Conservation (phyloP, 2,113 vertebrate genomes). For the Anoplopoma fimbria region DNA sequence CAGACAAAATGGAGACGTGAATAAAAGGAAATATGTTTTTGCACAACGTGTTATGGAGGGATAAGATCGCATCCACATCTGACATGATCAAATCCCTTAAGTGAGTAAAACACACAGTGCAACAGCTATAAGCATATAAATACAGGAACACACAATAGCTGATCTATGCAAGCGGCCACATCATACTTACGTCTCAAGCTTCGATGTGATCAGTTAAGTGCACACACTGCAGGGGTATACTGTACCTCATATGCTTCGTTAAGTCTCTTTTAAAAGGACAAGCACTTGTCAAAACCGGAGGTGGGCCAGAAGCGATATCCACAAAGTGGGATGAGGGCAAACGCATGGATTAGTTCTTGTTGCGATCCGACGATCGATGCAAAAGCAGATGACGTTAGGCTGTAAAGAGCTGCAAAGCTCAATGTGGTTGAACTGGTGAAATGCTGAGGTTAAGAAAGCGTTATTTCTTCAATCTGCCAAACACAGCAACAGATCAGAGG, state of each 20-base stretch:
- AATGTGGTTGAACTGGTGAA: constrained; percentile 25
- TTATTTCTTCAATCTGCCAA: constrained; percentile 13
- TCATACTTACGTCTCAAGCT: constrained; percentile 45
- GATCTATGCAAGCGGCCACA: neutral
- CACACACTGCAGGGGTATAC: constrained; percentile 46
- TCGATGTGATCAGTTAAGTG: neutral
- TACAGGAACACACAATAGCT: neutral
- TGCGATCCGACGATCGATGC: constrained; percentile 5
- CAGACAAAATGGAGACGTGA: constrained; percentile 39
- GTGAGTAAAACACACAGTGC: neutral
- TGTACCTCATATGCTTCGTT: constrained; percentile 59
- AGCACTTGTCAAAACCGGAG: neutral
- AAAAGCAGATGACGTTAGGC: constrained; percentile 44
- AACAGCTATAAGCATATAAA: neutral
- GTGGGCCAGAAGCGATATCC: constrained; percentile 35
- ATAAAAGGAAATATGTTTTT: neutral
- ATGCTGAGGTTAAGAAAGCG: constrained; percentile 20
- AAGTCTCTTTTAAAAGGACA: constrained; percentile 8
- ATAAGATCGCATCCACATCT: too few species aligned
- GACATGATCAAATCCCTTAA: neutral
- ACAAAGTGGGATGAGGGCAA: constrained; percentile 35
- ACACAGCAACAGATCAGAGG: neutral
- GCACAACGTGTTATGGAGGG: too few species aligned
- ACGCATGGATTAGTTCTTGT: constrained; percentile 31
- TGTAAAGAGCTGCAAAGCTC: constrained; percentile 35